Base-by-base conservation (phyloP, 2,113 vertebrate genomes). In the Ptilonorhynchus violaceus region DNA sequence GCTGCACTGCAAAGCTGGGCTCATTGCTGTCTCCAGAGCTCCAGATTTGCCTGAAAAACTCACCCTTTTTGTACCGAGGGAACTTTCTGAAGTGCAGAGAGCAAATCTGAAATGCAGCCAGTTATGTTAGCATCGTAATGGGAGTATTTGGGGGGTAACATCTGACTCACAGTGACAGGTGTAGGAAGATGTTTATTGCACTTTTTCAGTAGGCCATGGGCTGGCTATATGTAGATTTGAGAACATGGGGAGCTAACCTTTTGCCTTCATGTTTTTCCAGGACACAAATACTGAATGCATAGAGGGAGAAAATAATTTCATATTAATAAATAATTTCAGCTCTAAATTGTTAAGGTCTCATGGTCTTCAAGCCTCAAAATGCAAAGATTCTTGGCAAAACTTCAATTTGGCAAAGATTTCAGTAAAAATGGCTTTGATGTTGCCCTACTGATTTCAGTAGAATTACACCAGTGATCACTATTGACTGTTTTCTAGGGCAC, bases 1-100 rank as follows among this genome's bases (percentile, higher is more conserved):
- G 50, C 28, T 1, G 2, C 44, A 46, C 50, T 53, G 21, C 31
- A 42, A 41, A 49, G 2, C 17, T 1, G 0, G 31, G n/a, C 8
- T 55, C 33, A 13, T 2, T 58, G 58, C 63, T 88, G 82, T 41
- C 20, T 88, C 28, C 31, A 52, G 52, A 88, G 33, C 37, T 82
- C 30, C 62, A 60, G 13, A 44, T 53, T 44, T 66, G n/a, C n/a
- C 41, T 53, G 60, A 49, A 88, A 88, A 42, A 24, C 11, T 64
- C 31, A 47, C 3, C 5, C 3, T 22, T 50, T 37, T 59, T 56
- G 21, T 68, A 44, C 33, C 7, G 25, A 66, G 13, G 18, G 30
- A 63, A n/a, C 13, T 39, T 88, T 49, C 55, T 68, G 39, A 68
- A 85, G 52, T 44, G 52, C 44, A 60, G 35, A 79, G 44, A 47